Conservation (phyloP, 2,113 vertebrate genomes). For the Scolopax mira region DNA sequence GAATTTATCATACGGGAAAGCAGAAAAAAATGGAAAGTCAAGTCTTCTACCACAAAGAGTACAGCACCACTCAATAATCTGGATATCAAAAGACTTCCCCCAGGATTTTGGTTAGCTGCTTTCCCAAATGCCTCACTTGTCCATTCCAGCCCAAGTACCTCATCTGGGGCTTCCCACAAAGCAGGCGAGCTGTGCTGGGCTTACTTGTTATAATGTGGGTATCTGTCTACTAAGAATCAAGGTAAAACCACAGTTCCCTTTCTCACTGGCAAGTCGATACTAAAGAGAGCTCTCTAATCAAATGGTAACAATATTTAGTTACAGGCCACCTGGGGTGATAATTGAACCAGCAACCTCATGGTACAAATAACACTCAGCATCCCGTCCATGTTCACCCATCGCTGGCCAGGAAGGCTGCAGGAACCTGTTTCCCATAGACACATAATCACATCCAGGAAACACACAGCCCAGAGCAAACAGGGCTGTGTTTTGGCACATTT, state of each 20-base stretch:
- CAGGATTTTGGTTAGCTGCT: not conserved
- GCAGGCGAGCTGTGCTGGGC: accelerated
- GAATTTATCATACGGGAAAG: not conserved
- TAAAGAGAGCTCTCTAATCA: not conserved
- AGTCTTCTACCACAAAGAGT: not conserved
- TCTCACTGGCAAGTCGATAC: not conserved
- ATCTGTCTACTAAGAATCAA: not conserved
- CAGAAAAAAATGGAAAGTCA: not conserved
- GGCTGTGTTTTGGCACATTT: not conserved
- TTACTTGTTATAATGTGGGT: not conserved
- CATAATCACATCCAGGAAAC: conserved; percentile 9
- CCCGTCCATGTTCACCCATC: not conserved
- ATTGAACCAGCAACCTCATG: not conserved
- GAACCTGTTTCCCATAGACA: conserved; percentile 2
- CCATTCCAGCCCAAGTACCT: not conserved
- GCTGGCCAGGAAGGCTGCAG: not conserved
- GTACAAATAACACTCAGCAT: not conserved
- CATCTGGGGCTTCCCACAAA: not conserved
- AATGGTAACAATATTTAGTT: not conserved
- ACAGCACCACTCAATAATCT: not conserved
- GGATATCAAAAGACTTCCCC: not conserved
- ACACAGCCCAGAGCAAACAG: not conserved
- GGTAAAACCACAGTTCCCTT: not conserved
- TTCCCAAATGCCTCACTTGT: not conserved
- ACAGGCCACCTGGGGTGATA: not conserved